Conservation (phyloP, 2,888 invertebrate species). For the Xylophagus ater region DNA sequence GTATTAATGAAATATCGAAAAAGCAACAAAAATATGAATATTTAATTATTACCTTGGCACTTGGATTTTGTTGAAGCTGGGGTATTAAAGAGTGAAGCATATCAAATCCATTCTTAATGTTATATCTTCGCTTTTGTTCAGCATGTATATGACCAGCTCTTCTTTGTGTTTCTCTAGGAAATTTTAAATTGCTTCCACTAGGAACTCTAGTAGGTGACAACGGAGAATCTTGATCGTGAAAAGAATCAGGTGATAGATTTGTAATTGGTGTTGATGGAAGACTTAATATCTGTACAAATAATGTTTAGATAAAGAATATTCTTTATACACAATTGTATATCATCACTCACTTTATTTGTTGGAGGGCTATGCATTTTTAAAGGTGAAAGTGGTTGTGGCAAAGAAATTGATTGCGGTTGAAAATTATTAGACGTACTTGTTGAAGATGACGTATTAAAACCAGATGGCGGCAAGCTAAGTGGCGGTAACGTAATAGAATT, state of each 20-base stretch:
- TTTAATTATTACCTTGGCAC: slow-evolving; percentile 55
- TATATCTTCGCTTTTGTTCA: slow-evolving; percentile 89
- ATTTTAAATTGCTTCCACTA: slow-evolving; percentile 38
- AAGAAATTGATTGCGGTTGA: slow-evolving; percentile 41
- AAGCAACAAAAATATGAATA: slow-evolving; percentile 2
- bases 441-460: slow-evolving; percentile 9
- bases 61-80: slow-evolving; percentile 78
- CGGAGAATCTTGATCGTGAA: slow-evolving; percentile 41
- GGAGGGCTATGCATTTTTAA: slow-evolving; percentile 31
- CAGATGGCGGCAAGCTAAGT: slow-evolving; percentile 10
- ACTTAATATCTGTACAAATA: slow-evolving; percentile 25
- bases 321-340: no score
- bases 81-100: slow-evolving; percentile 87
- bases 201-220: slow-evolving; percentile 46
- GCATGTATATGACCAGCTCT: slow-evolving; percentile 88
- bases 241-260: slow-evolving; percentile 31
- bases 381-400: slow-evolving; percentile 29
- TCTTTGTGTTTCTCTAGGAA: slow-evolving; percentile 49
- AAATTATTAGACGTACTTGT: slow-evolving; percentile 37
- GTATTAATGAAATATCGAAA: slow-evolving; percentile 1
- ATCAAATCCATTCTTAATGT: slow-evolving; percentile 95
- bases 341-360: slow-evolving; percentile 24
- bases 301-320: slow-evolving; percentile 1
- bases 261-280: slow-evolving; percentile 23
- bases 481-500: slow-evolving; percentile 25